Evolutionary conservation across 1,140 invertebrate species (phyloP).

Genomic region (Aleiodes sp.): DNA sequence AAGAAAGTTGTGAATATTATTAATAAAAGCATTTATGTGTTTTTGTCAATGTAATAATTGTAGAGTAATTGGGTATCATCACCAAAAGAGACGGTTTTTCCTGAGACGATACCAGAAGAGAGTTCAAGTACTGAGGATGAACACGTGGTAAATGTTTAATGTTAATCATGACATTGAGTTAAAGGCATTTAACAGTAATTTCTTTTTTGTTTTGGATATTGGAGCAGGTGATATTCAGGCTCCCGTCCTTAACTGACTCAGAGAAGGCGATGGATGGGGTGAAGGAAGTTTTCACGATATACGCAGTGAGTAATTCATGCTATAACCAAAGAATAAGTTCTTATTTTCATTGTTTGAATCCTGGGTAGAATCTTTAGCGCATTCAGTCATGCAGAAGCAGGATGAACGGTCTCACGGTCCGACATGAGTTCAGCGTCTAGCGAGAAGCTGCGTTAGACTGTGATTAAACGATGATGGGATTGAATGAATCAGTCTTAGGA

Average conservation of each 20-base stretch:
- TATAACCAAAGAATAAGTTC: background rate
- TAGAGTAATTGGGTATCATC: slow-evolving; percentile 80
- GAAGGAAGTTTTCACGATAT: slow-evolving; percentile 70
- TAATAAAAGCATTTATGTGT: background rate
- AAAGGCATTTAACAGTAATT: slow-evolving; percentile 1
- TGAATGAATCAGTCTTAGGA: too few relatives aligned
- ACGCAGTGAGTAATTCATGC: slow-evolving; percentile 66
- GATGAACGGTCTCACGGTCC: too few relatives aligned
- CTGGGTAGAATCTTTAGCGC: too few relatives aligned
- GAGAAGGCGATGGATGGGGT: slow-evolving; percentile 66
- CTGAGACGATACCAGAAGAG: slow-evolving; percentile 91
- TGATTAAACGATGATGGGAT: too few relatives aligned
- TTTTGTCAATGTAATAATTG: too few relatives aligned
- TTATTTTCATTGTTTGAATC: background rate
- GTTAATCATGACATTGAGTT: slow-evolving; percentile 14
- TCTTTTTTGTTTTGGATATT: slow-evolving; percentile 26
- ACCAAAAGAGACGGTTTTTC: slow-evolving; percentile 86
- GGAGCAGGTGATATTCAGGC: slow-evolving; percentile 76
- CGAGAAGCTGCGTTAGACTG: too few relatives aligned
- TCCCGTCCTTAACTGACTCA: slow-evolving; percentile 77
- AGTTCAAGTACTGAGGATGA: slow-evolving; percentile 91
- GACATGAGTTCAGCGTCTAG: too few relatives aligned
- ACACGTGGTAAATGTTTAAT: slow-evolving; percentile 74
- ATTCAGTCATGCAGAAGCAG: too few relatives aligned
- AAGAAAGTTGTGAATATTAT: slow-evolving; percentile 30